Conservation (phyloP, 2,888 invertebrate species). For the Crioceris asparagi region DNA sequence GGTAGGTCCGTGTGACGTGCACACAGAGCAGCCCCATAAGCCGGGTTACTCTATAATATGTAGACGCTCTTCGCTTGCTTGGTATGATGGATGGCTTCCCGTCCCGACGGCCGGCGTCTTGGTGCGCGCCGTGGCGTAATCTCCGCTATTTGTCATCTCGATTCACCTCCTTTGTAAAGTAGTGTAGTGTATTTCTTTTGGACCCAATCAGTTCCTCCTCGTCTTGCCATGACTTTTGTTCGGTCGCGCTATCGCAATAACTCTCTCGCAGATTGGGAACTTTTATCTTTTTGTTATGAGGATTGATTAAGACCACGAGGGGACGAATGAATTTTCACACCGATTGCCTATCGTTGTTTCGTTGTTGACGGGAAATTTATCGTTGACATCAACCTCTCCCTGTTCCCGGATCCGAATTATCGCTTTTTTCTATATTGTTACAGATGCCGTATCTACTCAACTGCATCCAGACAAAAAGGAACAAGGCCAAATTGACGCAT, state of each 20-base stretch:
- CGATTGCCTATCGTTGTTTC: constrained; percentile 36
- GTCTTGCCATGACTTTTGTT: constrained; percentile 33
- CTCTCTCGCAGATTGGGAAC: constrained; percentile 34
- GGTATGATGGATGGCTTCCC: constrained; percentile 34
- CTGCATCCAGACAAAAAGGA: constrained; percentile 20
- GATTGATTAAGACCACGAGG: constrained; percentile 35
- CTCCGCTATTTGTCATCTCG: constrained; percentile 37
- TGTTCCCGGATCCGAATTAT: constrained; percentile 30
- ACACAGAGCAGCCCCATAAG: too few species aligned
- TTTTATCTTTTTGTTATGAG: constrained; percentile 37
- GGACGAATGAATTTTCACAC: constrained; percentile 34
- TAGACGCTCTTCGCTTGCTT: too few species aligned
- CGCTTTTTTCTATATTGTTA: constrained; percentile 26
- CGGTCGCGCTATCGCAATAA: constrained; percentile 26
- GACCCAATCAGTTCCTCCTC: constrained; percentile 35
- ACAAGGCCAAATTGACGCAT: constrained; percentile 29
- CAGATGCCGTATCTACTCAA: constrained; percentile 18
- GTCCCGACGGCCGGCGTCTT: constrained; percentile 35
- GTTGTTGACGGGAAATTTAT: constrained; percentile 34
- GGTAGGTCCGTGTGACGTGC: too few species aligned
- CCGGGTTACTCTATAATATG: too few species aligned
- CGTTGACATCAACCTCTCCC: constrained; percentile 29
- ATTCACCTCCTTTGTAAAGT: constrained; percentile 37
- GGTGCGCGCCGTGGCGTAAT: constrained; percentile 32
- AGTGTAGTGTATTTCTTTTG: constrained; percentile 36